Evolutionary conservation across 2,888 invertebrate species (phyloP), one percentile per base, ranked within the genome.

Genomic region (Neoscelio sp.): DNA sequence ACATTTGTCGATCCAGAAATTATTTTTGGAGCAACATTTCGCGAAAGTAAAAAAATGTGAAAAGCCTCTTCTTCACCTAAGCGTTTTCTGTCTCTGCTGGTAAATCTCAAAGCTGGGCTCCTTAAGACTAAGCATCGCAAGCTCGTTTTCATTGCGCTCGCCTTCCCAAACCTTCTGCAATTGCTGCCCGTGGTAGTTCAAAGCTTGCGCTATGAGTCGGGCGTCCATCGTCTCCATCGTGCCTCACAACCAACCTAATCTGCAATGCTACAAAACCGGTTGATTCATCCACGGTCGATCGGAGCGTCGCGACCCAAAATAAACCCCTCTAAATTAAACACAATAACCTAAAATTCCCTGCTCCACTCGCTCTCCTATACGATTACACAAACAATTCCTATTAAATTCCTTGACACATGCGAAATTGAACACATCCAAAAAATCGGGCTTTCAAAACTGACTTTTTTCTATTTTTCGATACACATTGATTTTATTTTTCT

Each of bases 111-210:
- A 96, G 90, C 94, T 95, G 44, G 93, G 90, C 79, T 92, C 93
- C 86, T 92, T 92, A 80, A 95, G 91, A 88, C 92, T 92, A 80
- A 94, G 90, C 88, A 94, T 93, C 17, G 92, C 85, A 75, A 96
- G 91, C 88, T 96, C 96, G 60, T 94, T 94, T 86, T 95, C 95
- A 71, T 96, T 96, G 85, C 95, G 93, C 88, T 96, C 96, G 20
- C 94, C 93, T 89, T 96, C 96, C 96, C 96, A 96, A 84, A 96
- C 93, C 91, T 96, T 97, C 91, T 96, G 96, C 82, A 97, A 91
- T 86, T 96, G 96, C 86, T 96, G 96, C 20, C 97, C 97, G 92
- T 97, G 97, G 90, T 95, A 97, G 91, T 96, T 95, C 84, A 97
- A 91, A 78, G 95, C 93, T 87, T 94, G 94, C 87, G 94, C 91